A percentile compares a stretch with the other conserved stretches of the same genome.
Evolutionary conservation across 2,888 invertebrate genomes (phyloP).

Genomic region (Barypeithes pellucidus): DNA sequence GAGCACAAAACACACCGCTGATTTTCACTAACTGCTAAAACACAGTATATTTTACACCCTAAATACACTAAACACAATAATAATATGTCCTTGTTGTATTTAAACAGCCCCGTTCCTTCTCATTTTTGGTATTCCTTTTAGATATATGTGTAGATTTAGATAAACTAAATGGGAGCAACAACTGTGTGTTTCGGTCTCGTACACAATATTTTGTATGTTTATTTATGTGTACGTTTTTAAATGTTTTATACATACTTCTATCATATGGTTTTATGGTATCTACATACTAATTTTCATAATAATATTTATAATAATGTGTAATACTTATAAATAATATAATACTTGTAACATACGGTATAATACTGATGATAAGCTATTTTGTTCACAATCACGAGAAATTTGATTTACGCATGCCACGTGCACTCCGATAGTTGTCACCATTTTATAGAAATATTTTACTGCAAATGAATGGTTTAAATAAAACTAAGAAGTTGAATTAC

Average conservation of each 20-base stretch:
- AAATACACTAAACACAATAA: constrained; percentile 33
- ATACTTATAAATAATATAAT: no score
- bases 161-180: constrained; percentile 73
- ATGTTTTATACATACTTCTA: not conserved
- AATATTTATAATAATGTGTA: no score
- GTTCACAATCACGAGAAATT: not conserved
- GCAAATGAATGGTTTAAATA: no score
- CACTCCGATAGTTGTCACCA: not conserved
- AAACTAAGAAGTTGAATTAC: no score
- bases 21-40: constrained; percentile 33
- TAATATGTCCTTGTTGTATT: constrained; percentile 27
- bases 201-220: constrained; percentile 12
- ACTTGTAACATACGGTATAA: no score
- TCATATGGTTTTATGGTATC: not conserved
- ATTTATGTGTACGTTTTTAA: constrained; percentile 4
- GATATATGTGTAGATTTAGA: constrained; percentile 44
- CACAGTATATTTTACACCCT: constrained; percentile 23
- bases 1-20: constrained; percentile 61
- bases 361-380: no score
- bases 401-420: not conserved
- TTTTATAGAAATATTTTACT: not conserved
- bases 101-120: constrained; percentile 2
- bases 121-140: constrained; percentile 25
- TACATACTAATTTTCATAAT: not conserved
- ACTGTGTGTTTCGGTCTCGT: constrained; percentile 64